A percentile compares a stretch with the other conserved stretches of the same genome.
phyloP scores from a whole-genome alignment of 2,113 vertebrate species.

The Cariama cristata region DNA sequence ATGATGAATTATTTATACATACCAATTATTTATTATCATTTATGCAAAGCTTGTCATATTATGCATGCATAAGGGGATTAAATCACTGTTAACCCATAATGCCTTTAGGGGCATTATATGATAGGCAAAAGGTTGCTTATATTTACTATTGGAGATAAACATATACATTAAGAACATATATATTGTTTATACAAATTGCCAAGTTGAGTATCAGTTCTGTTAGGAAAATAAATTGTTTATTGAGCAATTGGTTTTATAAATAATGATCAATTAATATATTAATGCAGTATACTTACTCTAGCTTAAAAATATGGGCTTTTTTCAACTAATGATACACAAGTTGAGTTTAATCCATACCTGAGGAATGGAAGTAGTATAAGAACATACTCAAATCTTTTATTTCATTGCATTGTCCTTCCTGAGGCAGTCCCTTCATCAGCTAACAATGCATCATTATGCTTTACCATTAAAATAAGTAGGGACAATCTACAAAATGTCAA shows the following conservation, averaged over 20 bases:
- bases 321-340: background rate
- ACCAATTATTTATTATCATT: slow-evolving; percentile 99
- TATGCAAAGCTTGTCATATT: slow-evolving; percentile 98
- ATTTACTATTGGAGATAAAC: slow-evolving; percentile 62
- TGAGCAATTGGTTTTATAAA: background rate
- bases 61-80: slow-evolving; percentile 98
- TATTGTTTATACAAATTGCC: slow-evolving; percentile 36
- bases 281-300: background rate
- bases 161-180: slow-evolving; percentile 40
- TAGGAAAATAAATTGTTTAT: slow-evolving; percentile 3
- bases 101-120: slow-evolving; percentile 80
- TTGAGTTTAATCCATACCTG: slow-evolving; percentile 14
- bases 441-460: background rate
- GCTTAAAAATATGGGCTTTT: background rate
- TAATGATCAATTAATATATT: background rate
- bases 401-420: background rate
- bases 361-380: background rate
- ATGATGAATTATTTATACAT: slow-evolving; percentile 98
- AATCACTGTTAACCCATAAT: slow-evolving; percentile 89
- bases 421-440: slow-evolving; percentile 10
- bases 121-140: slow-evolving; percentile 68
- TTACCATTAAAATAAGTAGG: background rate
- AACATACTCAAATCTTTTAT: background rate
- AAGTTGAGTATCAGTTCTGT: slow-evolving; percentile 5
- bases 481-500: background rate